Evolutionary conservation across 2,113 vertebrate genomes (phyloP).

Genomic region (Uropsilus gracilis): DNA sequence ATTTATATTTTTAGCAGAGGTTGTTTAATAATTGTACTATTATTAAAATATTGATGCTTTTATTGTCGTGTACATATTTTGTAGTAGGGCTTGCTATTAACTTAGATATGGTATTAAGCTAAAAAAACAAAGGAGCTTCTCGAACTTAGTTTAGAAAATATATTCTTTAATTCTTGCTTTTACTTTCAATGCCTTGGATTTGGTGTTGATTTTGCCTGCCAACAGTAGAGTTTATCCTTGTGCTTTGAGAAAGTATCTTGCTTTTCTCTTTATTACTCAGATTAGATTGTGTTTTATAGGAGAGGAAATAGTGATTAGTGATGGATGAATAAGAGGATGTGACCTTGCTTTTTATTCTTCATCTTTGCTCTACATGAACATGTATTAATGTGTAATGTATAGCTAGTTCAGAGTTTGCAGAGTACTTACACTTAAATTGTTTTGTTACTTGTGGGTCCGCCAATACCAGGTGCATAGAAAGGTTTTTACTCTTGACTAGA

Average conservation of each 20-base stretch:
- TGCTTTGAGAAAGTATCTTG: conserved; percentile 8
- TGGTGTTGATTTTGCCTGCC: conserved; percentile 36
- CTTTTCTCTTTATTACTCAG: conserved; percentile 6
- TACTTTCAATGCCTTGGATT: conserved; percentile 17
- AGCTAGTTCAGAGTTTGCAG: conserved; percentile 2
- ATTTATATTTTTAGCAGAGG: background rate
- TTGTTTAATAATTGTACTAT: conserved; percentile 5
- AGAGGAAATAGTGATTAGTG: conserved; percentile 25
- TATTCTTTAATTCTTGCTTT: conserved; percentile 16
- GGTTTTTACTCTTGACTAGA: conserved; percentile 55
- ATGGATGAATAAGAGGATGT: conserved; percentile 18
- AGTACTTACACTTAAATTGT: conserved; percentile 39
- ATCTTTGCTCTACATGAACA: conserved; percentile 13
- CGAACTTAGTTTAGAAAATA: conserved; percentile 1
- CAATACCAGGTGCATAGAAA: conserved; percentile 44
- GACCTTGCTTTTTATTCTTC: conserved; percentile 43
- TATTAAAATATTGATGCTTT: conserved; percentile 16
- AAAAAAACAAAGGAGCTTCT: conserved; percentile 23
- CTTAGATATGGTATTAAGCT: background rate
- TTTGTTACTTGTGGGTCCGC: conserved; percentile 47
- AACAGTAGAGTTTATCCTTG: conserved; percentile 7
- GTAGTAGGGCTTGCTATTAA: background rate
- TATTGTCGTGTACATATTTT: background rate
- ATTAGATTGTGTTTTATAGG: conserved; percentile 42
- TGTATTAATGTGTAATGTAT: conserved; percentile 7